phyloP scores from a whole-genome alignment of 2,113 vertebrate species.

The Parotia lawesii region DNA sequence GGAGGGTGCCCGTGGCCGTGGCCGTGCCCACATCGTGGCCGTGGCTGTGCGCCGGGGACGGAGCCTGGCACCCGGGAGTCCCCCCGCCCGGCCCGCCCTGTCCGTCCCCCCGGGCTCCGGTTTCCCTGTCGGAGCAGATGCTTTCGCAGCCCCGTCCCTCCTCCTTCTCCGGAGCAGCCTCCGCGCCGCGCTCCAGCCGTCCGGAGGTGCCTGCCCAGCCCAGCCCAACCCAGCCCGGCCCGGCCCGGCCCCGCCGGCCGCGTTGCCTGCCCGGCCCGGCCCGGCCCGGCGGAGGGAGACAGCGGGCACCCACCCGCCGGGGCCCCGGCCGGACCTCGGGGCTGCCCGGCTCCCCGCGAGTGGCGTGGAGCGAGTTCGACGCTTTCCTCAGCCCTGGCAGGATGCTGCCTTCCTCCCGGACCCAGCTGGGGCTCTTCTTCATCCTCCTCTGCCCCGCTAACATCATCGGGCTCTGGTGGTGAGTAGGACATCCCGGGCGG shows the following conservation, averaged over 20 bases:
- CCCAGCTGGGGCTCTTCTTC: conserved; percentile 87
- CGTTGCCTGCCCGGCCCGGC: not conserved
- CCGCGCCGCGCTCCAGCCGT: conserved; percentile 57
- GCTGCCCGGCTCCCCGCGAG: not conserved
- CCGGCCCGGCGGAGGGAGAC: not conserved
- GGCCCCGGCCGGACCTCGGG: not conserved
- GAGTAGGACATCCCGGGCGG: conserved; percentile 66
- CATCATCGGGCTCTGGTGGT: conserved; percentile 95
- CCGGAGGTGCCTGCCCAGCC: conserved; percentile 31
- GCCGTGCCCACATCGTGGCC: not conserved
- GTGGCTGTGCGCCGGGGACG: conserved; percentile 8
- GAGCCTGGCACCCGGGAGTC: conserved; percentile 52
- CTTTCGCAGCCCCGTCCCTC: conserved; percentile 62
- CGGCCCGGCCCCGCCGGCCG: not conserved
- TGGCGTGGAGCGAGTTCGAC: not conserved
- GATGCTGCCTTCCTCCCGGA: conserved; percentile 82
- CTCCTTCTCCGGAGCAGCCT: conserved; percentile 68
- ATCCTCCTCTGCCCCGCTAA: conserved; percentile 92
- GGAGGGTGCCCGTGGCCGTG: not conserved
- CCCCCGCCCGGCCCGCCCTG: conserved; percentile 28
- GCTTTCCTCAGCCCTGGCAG: conserved; percentile 61
- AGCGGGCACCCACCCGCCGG: conserved; percentile 14
- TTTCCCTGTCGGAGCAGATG: conserved; percentile 56
- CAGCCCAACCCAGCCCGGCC: not conserved
- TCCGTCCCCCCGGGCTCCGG: conserved; percentile 53